A percentile compares a stretch with the other conserved stretches of the same genome.
phyloP scores from a whole-genome alignment of 2,113 vertebrate genomes.

The Sphyrna mokarran region DNA sequence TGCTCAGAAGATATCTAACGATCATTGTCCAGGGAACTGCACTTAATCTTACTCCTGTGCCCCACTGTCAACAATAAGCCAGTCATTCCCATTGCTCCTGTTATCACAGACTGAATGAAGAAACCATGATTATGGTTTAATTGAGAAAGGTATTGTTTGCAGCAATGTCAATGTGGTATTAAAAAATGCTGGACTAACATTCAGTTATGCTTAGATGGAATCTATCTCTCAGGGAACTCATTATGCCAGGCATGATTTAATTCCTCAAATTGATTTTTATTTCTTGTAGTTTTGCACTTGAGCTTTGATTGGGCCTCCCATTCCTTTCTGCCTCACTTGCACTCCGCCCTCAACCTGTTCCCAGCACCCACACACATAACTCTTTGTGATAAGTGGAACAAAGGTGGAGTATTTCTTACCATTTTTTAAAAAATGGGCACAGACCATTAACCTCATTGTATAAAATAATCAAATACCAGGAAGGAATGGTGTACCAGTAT shows the following conservation, averaged over 20 bases:
- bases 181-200: too few species aligned
- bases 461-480: neutral
- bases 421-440: neutral
- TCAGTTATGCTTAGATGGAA: neutral
- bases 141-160: neutral
- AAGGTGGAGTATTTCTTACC: neutral
- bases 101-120: neutral
- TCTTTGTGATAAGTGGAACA: neutral
- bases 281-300: neutral
- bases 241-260: neutral
- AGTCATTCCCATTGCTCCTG: neutral
- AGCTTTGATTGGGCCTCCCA: neutral
- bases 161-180: neutral
- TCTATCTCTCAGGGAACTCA: neutral
- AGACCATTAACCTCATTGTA: neutral
- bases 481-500: neutral
- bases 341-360: neutral
- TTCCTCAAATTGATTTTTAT: neutral
- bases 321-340: too few species aligned
- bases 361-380: neutral
- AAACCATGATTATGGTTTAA: neutral
- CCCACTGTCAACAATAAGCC: neutral
- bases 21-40: neutral
- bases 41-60: neutral
- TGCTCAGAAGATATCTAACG: neutral